A percentile compares a stretch with the other conserved stretches of the same genome.
Conservation (phyloP, 1,140 invertebrate species). For the Cherax quadricarinatus region DNA sequence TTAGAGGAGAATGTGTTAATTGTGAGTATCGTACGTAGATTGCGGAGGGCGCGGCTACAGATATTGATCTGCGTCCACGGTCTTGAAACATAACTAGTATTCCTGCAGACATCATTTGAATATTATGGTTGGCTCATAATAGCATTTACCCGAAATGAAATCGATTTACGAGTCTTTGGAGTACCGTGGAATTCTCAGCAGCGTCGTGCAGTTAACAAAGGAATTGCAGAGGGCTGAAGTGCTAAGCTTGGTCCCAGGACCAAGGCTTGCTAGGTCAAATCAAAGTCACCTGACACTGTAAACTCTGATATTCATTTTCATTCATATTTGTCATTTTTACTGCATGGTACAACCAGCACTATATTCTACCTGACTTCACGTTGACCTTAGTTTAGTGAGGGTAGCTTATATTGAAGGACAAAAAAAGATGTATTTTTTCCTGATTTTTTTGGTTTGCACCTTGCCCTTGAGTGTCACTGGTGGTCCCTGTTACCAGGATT, state of each 20-base stretch:
- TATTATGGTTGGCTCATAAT: neutral
- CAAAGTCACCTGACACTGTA: slow-evolving; percentile 2
- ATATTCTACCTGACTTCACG: neutral
- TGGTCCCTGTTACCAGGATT: neutral
- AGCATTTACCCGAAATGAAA: neutral
- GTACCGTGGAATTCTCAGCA: neutral
- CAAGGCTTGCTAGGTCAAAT: neutral
- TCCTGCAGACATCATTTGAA: neutral
- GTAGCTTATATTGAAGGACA: neutral
- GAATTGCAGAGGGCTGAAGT: neutral
- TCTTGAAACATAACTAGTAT: neutral
- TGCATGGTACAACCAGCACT: neutral
- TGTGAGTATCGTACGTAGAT: slow-evolving; percentile 8
- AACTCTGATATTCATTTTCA: neutral
- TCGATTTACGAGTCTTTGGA: neutral
- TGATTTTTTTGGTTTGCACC: neutral
- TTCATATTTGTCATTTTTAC: neutral
- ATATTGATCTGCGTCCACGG: neutral
- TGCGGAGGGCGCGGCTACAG: neutral
- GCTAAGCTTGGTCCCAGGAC: neutral
- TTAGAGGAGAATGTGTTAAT: neutral
- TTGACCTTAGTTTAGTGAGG: neutral
- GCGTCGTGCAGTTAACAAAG: neutral
- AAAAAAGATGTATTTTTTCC: neutral
- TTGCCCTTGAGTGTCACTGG: neutral